Conservation (phyloP, 2,888 invertebrate species). For the Rhimphoctona megacephalus region DNA sequence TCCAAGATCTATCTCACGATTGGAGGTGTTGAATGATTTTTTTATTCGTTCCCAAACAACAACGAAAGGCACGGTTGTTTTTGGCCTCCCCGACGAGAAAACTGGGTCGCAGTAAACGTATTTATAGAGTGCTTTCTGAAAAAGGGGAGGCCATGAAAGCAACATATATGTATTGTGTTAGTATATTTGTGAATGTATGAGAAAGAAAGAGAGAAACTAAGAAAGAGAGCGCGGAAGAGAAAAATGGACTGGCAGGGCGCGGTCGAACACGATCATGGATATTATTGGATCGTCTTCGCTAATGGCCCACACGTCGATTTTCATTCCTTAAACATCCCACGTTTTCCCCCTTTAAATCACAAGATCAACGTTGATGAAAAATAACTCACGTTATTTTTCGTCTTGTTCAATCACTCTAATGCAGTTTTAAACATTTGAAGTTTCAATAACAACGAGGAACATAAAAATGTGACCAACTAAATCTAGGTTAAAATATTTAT, state of each 20-base stretch:
- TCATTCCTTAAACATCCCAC: constrained; percentile 55
- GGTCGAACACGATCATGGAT: constrained; percentile 67
- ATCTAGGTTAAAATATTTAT: neutral
- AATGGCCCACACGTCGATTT: constrained; percentile 65
- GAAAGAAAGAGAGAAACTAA: constrained; percentile 44
- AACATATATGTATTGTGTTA: neutral
- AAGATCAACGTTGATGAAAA: constrained; percentile 46
- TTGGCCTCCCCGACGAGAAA: constrained; percentile 69
- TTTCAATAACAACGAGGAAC: neutral
- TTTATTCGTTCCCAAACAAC: constrained; percentile 27
- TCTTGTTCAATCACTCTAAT: constrained; percentile 27
- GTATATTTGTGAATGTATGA: constrained; percentile 6
- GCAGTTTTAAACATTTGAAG: neutral
- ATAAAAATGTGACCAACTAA: neutral
- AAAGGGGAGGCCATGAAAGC: constrained; percentile 72
- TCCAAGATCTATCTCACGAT: neutral
- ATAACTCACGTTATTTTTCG: constrained; percentile 34
- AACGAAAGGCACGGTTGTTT: constrained; percentile 43
- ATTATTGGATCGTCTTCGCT: constrained; percentile 76
- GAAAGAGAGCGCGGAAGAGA: constrained; percentile 46
- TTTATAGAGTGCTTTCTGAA: constrained; percentile 79
- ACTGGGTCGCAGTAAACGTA: constrained; percentile 80
- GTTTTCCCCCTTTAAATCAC: constrained; percentile 24
- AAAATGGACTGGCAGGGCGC: constrained; percentile 60
- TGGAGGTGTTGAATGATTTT: constrained; percentile 10